A percentile compares a stretch with the other conserved stretches of the same genome.
Conservation (phyloP, 1,140 invertebrate genomes). For the Leptopilina boulardi region DNA sequence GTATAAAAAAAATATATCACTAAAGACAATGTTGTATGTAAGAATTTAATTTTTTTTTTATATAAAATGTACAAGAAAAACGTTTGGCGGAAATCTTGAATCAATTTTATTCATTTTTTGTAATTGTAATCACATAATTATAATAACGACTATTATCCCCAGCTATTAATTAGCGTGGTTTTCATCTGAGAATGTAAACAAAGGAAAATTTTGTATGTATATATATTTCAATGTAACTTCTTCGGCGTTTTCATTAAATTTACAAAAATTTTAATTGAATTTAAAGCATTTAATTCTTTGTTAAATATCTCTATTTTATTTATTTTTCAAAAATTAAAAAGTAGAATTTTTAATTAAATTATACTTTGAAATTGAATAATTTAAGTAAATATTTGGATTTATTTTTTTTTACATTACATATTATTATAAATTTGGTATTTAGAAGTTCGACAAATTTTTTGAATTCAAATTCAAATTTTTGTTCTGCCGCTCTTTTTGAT, state of each 20-base stretch:
- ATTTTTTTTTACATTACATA: too few relatives aligned
- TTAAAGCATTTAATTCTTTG: not conserved
- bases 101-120: slow-evolving; percentile 47
- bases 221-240: slow-evolving; percentile 57
- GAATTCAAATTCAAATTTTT: too few relatives aligned
- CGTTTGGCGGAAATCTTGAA: slow-evolving; percentile 18
- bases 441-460: too few relatives aligned
- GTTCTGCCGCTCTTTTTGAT: too few relatives aligned
- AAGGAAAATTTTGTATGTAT: slow-evolving; percentile 46
- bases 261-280: slow-evolving; percentile 57
- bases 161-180: slow-evolving; percentile 43
- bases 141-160: slow-evolving; percentile 45
- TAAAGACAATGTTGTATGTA: not conserved
- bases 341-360: not conserved
- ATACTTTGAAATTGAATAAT: too few relatives aligned
- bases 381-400: too few relatives aligned
- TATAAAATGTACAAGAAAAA: not conserved
- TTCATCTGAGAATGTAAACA: slow-evolving; percentile 43
- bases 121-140: slow-evolving; percentile 43
- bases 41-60: not conserved
- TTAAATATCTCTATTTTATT: too few relatives aligned
- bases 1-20: not conserved
- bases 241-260: slow-evolving; percentile 60
- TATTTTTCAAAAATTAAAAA: too few relatives aligned
- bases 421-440: too few relatives aligned